Percentiles rank a stretch among this genome's conserved stretches.
These are phyloP conservation scores for Magallana angulata DNA, from an alignment of 1,140 invertebrate genomes.

Conservation along the genomic window DNA sequence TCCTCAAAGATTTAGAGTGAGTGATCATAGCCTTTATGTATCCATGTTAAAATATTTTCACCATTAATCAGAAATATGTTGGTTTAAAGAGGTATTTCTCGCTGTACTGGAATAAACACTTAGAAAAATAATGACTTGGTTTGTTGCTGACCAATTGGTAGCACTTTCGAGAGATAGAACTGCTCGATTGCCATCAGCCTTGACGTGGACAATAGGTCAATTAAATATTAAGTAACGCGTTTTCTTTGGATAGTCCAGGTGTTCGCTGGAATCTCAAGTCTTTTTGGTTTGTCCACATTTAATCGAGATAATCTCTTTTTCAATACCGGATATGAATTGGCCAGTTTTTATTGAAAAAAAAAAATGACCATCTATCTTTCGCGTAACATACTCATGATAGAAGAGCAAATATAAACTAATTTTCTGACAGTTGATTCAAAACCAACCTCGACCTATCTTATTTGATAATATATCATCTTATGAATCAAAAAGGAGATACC, in stretches of 20 bases:
- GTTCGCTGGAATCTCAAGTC: constrained; percentile 12
- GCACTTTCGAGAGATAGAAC: background rate
- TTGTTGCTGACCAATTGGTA: background rate
- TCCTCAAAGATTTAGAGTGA: background rate
- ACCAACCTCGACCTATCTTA: background rate
- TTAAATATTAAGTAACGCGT: constrained; percentile 28
- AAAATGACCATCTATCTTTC: background rate
- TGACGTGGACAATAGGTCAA: background rate
- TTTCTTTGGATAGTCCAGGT: constrained; percentile 30
- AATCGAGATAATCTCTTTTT: constrained; percentile 13
- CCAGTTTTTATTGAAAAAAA: background rate
- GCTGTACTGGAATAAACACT: background rate
- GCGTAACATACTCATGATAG: background rate
- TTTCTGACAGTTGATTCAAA: background rate
- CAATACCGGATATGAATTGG: background rate
- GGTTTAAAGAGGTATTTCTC: constrained; percentile 2
- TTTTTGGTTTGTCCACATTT: background rate
- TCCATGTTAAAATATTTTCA: constrained; percentile 29
- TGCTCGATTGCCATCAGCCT: background rate
- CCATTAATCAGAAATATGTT: constrained; percentile 26
- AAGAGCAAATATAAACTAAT: background rate
- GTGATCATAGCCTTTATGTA: background rate
- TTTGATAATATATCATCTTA: no score
- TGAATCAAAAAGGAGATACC: no score
- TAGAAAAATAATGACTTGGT: constrained; percentile 16